Evolutionary conservation across 2,797 vertebrate species (phyloP).

Genomic region (Parotocinclus haroldoi): DNA sequence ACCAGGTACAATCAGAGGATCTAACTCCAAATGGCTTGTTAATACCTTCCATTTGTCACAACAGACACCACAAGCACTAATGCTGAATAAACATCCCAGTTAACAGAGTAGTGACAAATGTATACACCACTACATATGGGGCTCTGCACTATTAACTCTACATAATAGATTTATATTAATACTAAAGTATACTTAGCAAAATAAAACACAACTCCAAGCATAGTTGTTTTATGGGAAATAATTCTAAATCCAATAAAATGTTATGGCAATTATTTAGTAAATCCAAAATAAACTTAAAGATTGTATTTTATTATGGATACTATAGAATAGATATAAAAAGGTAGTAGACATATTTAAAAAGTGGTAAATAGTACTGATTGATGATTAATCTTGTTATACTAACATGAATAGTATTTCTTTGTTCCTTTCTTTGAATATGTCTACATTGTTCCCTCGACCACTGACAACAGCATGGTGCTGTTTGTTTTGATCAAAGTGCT

Average conservation of each 20-base stretch:
- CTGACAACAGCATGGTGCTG: constrained; percentile 25
- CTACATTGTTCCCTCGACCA: not conserved
- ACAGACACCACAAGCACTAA: constrained; percentile 39
- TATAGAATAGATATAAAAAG: not conserved
- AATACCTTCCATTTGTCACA: constrained; percentile 60
- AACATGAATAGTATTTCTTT: not conserved
- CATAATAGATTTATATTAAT: no score
- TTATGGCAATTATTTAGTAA: not conserved
- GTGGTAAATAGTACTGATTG: not conserved
- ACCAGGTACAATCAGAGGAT: constrained; percentile 42
- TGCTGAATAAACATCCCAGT: constrained; percentile 45
- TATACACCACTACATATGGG: constrained; percentile 23
- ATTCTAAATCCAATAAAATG: no score
- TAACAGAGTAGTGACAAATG: constrained; percentile 35
- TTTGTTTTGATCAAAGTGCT: constrained; percentile 36
- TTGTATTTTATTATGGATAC: not conserved
- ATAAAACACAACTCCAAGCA: no score
- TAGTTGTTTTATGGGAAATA: no score
- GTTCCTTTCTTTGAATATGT: constrained; percentile 32
- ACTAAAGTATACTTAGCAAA: no score
- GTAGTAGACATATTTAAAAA: not conserved
- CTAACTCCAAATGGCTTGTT: constrained; percentile 63
- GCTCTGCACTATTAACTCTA: constrained; percentile 1
- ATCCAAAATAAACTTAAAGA: not conserved
- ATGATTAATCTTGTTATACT: not conserved